phyloP scores from a whole-genome alignment of 1,140 invertebrate species.

The Trachymyrmex septentrionalis region DNA sequence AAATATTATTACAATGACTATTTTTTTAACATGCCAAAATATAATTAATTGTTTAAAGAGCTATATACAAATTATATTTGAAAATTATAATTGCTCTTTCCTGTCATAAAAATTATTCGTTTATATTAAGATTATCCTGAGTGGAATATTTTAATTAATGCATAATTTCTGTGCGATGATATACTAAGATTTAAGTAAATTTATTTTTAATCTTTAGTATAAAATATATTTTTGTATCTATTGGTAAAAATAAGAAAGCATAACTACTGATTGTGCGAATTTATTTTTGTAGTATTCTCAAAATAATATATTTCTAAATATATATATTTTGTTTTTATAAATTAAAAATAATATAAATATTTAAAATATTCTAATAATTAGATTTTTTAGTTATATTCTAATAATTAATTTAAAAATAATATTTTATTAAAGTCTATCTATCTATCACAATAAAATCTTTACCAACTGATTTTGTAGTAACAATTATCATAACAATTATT shows the following conservation, averaged over 20 bases:
- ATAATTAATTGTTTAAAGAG: background rate
- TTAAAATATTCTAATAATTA: background rate
- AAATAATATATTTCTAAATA: slow-evolving; percentile 6
- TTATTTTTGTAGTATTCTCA: background rate
- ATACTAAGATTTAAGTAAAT: background rate
- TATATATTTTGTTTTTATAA: background rate
- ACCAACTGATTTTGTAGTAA: background rate
- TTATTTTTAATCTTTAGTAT: background rate
- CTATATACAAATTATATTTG: background rate
- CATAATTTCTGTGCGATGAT: background rate
- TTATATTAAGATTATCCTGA: background rate
- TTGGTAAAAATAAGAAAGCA: background rate
- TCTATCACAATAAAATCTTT: background rate
- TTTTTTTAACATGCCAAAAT: background rate
- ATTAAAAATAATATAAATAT: background rate
- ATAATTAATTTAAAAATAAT: slow-evolving; percentile 10
- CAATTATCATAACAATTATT: slow-evolving; percentile 7
- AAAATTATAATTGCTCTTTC: background rate
- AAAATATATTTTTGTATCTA: background rate
- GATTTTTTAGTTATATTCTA: too few species aligned
- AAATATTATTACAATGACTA: background rate
- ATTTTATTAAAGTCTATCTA: background rate
- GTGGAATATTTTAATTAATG: background rate
- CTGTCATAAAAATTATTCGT: background rate
- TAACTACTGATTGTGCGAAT: background rate